Conservation (phyloP, 2,113 vertebrate genomes). For the Corvus moneduloides region DNA sequence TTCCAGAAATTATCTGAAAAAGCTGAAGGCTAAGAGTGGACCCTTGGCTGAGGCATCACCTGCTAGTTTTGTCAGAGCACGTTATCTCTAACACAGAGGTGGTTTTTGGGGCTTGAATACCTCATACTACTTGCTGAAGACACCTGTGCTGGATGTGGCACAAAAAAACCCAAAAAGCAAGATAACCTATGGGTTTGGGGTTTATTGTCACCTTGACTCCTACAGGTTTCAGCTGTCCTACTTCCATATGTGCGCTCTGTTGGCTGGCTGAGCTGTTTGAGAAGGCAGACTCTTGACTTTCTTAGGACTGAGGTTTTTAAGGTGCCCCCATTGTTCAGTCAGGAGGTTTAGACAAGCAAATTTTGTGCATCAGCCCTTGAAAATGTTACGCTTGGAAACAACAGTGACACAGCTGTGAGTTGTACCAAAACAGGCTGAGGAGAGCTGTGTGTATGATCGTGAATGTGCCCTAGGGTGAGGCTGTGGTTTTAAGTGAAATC, state of each 20-base stretch:
- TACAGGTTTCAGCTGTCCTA: not conserved
- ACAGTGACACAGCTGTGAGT: not conserved
- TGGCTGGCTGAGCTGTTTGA: conserved; percentile 7
- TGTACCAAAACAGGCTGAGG: not conserved
- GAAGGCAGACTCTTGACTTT: conserved; percentile 10
- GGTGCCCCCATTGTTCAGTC: not conserved
- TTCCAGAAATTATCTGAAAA: not conserved
- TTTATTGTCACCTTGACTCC: not conserved
- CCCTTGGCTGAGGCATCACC: not conserved
- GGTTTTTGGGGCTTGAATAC: not conserved
- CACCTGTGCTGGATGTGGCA: not conserved
- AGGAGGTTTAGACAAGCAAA: not conserved
- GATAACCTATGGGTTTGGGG: accelerated
- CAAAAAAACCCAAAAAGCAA: not conserved
- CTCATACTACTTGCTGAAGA: not conserved
- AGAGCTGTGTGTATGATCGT: not conserved
- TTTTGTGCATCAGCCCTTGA: not conserved
- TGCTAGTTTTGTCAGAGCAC: not conserved
- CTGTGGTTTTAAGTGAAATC: not conserved
- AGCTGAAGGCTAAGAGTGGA: not conserved
- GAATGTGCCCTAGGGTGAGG: not conserved
- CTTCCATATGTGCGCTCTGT: not conserved
- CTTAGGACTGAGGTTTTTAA: not conserved
- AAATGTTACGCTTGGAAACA: not conserved
- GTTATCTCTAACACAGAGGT: not conserved